These are phyloP conservation scores for Chaetops frenatus DNA, from an alignment of 2,113 vertebrate species.

Conservation along the genomic window DNA sequence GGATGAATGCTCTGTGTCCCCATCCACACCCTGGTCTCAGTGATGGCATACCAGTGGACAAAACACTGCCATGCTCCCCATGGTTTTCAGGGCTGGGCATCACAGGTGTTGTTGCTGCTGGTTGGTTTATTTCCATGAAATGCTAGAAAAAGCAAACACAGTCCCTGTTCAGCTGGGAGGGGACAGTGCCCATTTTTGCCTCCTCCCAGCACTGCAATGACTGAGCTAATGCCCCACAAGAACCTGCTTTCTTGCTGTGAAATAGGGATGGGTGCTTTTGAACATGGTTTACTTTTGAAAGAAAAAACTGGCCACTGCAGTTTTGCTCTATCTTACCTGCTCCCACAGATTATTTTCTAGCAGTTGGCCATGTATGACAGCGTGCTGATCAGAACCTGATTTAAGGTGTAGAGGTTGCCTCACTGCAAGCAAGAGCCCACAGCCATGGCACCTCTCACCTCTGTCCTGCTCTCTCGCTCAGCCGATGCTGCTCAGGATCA, in stretches of 20 bases:
- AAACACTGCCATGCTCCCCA: neutral
- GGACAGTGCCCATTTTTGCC: rapidly evolving
- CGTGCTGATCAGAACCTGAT: neutral
- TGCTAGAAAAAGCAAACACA: neutral
- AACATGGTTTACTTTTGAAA: neutral
- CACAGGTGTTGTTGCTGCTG: neutral
- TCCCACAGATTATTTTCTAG: neutral
- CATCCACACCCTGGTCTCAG: neutral
- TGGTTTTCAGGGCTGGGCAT: neutral
- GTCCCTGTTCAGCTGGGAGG: neutral
- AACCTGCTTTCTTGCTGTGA: neutral
- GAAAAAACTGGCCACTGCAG: neutral
- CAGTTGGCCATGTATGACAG: neutral
- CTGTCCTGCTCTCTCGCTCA: neutral
- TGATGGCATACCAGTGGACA: neutral
- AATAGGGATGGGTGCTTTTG: neutral
- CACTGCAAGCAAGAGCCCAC: neutral
- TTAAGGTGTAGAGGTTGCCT: neutral
- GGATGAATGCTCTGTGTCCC: neutral
- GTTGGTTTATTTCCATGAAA: neutral
- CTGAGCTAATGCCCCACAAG: neutral
- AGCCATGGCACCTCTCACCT: neutral
- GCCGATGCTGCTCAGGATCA: neutral
- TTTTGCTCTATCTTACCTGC: neutral
- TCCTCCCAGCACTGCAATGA: neutral